These are phyloP conservation scores for Rhingia rostrata DNA, from an alignment of 2,888 invertebrate genomes.

Conservation along the genomic window DNA sequence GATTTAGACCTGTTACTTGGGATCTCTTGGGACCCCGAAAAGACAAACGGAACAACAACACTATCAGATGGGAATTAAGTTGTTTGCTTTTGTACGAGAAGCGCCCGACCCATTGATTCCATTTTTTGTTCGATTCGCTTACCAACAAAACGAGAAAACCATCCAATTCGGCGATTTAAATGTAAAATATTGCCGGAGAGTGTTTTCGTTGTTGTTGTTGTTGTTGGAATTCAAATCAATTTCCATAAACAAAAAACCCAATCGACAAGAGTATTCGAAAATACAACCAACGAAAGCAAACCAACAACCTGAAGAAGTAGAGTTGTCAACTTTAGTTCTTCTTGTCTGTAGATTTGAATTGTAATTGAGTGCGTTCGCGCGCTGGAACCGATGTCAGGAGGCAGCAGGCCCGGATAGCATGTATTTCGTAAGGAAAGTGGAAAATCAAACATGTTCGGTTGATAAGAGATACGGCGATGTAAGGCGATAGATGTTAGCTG, in stretches of 20 bases:
- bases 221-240: constrained; percentile 35
- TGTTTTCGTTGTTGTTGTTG: constrained; percentile 38
- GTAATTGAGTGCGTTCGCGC: constrained; percentile 67
- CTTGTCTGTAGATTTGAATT: constrained; percentile 50
- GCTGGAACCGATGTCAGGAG: constrained; percentile 41
- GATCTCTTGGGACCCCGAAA: background rate
- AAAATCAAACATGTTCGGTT: constrained; percentile 34
- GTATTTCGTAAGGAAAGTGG: constrained; percentile 39
- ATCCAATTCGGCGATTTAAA: constrained; percentile 64
- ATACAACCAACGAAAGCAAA: constrained; percentile 4
- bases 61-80: constrained; percentile 73
- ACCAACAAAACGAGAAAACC: constrained; percentile 43
- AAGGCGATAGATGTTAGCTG: background rate
- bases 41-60: constrained; percentile 42
- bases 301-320: constrained; percentile 11
- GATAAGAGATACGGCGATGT: constrained; percentile 24
- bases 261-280: constrained; percentile 17
- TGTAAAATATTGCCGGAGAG: constrained; percentile 66
- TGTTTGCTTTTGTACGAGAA: constrained; percentile 72
- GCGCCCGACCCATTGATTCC: constrained; percentile 73
- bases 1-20: constrained; percentile 66
- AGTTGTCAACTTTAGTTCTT: constrained; percentile 45
- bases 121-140: constrained; percentile 54
- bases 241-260: constrained; percentile 67
- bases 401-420: constrained; percentile 31